Conservation (phyloP, 30 jellyfish, hydroid and myxozoan species). For the Catostylus mosaicus region DNA sequence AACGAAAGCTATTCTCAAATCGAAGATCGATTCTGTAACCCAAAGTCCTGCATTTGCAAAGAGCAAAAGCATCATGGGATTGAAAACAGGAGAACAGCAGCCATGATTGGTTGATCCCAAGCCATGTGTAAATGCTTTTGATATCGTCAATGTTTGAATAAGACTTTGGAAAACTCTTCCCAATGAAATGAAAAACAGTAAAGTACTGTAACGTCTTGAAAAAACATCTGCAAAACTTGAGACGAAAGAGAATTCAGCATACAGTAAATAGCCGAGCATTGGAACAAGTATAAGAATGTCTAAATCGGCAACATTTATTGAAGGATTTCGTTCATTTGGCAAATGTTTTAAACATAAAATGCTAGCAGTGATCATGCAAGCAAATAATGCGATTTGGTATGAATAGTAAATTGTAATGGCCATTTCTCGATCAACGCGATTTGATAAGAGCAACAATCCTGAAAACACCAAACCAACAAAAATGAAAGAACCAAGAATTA, state of each 20-base stretch:
- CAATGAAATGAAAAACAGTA: constrained; percentile 35
- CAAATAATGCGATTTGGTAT: constrained; percentile 42
- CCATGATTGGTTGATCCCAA: constrained; percentile 30
- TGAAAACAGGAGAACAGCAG: constrained; percentile 41
- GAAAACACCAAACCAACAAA: constrained; percentile 61
- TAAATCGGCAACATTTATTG: constrained; percentile 39
- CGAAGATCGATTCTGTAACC: constrained; percentile 68
- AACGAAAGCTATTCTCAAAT: constrained; percentile 44
- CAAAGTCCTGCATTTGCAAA: constrained; percentile 71
- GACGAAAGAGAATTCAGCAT: constrained; percentile 63
- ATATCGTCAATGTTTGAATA: constrained; percentile 26
- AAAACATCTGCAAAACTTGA: constrained; percentile 53
- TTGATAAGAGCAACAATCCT: constrained; percentile 29
- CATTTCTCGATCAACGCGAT: constrained; percentile 30
- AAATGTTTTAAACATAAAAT: constrained; percentile 11
- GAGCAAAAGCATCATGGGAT: constrained; percentile 43
- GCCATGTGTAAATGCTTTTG: constrained; percentile 51
- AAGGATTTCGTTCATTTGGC: constrained; percentile 34
- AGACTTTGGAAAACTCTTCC: constrained; percentile 29
- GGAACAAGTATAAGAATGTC: constrained; percentile 59
- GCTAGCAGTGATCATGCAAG: constrained; percentile 46
- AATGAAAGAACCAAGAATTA: constrained; percentile 45
- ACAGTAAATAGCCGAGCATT: constrained; percentile 62
- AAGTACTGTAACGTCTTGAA: constrained; percentile 3
- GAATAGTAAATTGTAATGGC: constrained; percentile 48